Conservation (phyloP, 2,113 vertebrate genomes). For the Eubucco bourcierii region DNA sequence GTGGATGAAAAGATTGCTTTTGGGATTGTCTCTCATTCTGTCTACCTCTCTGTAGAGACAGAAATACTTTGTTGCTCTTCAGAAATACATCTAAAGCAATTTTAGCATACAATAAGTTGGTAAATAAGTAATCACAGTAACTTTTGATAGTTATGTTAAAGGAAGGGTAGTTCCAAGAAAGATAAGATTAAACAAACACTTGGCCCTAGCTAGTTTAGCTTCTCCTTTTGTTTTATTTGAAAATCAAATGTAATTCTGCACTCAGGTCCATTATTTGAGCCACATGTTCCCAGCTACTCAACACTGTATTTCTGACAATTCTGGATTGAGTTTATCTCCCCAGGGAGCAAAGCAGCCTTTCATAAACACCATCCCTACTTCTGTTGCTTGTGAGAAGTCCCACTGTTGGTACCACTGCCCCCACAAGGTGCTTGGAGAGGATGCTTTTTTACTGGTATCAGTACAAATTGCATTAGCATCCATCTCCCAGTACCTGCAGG, state of each 20-base stretch:
- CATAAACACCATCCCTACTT: not conserved
- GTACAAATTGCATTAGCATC: not conserved
- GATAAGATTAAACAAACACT: not conserved
- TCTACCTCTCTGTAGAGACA: not conserved
- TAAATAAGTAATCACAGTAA: not conserved
- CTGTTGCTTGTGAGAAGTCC: not conserved
- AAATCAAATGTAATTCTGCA: not conserved
- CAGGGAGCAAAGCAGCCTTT: not conserved
- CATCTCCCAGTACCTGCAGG: not conserved
- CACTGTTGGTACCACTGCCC: not conserved
- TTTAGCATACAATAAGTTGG: not conserved
- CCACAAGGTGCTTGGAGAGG: accelerated
- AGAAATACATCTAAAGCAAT: not conserved
- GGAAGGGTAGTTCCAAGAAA: accelerated
- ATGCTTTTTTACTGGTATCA: not conserved
- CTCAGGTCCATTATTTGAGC: not conserved
- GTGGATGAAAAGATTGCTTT: not conserved
- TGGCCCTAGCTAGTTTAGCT: not conserved
- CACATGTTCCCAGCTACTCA: not conserved
- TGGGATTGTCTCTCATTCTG: not conserved
- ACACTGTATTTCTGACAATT: not conserved
- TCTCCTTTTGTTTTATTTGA: not conserved
- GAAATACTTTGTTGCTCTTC: not conserved
- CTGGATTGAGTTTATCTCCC: not conserved
- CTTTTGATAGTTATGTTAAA: not conserved